Evolutionary conservation across 1,140 invertebrate species (phyloP), one percentile per base, ranked within the genome.

Genomic region (Bradynema listronoti): DNA sequence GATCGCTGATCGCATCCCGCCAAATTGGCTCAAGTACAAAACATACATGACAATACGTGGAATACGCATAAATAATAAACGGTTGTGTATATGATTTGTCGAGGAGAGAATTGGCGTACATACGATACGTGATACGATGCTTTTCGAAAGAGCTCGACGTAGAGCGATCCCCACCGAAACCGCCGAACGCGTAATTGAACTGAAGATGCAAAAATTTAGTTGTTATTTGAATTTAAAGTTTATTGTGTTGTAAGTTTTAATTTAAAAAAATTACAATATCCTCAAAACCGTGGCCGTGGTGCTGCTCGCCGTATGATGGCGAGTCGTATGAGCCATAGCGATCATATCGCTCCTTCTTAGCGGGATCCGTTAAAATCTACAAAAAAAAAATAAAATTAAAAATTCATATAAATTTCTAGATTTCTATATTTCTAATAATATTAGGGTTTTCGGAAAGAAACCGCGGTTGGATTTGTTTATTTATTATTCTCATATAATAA

Each of bases 11-110:
- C 11, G 71, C 73, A 14, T 47, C 52, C 47, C 66, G 65, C 72
- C 72, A 75, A 43, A 65, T 43, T 4, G 60, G 53, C 49, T 75
- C 68, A 30, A 74, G 43, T n/a, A 36, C 41, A 33, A 65, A 65
- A 42, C 71, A 76, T 25, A 43, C 30, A 11, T 58, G 61, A 46
- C 72, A 77, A 47, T 68, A 75, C 25, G 54, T 56, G 1, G 72
- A 76, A 51, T 75, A 75, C 11, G 63, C 68, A 41, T 69, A 77
- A 19, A 75, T 63, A 24, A 75, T 58, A 34, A 50, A 75, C 39
- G 72, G 72, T 45, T 75, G 50, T 5, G 51, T 73, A 30, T 75
- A 41, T 14, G 64, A 68, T 24, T 61, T 42, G 33, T 73, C 71
- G 24, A 75, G 47, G 16, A 75, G 58, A 11, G 58, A 53, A 46